Percentiles rank a stretch among this genome's conserved stretches.
phyloP scores from a whole-genome alignment of 2,888 invertebrate genomes.

The Dendrolimus pini region DNA sequence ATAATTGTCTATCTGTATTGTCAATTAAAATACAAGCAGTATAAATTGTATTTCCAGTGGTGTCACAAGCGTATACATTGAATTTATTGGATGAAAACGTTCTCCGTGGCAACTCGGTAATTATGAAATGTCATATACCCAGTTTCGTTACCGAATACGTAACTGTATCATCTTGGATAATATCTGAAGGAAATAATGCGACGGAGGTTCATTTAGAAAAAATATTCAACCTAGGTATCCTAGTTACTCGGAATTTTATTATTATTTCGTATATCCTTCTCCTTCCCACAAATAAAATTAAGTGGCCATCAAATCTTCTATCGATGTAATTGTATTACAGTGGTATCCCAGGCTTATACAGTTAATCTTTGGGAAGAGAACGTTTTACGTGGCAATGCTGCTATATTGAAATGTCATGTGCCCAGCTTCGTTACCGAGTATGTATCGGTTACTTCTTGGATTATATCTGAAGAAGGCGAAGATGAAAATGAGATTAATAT shows the following conservation, averaged over 20 bases:
- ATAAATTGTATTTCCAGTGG: conserved; percentile 80
- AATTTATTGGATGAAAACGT: conserved; percentile 96
- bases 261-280: conserved; percentile 6
- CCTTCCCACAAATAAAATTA: conserved; percentile 12
- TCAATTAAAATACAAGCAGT: neutral
- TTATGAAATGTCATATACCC: conserved; percentile 94
- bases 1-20: neutral
- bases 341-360: conserved; percentile 91
- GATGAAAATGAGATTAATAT: conserved; percentile 67
- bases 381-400: conserved; percentile 92
- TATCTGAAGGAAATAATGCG: conserved; percentile 81
- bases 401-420: conserved; percentile 94
- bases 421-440: conserved; percentile 95
- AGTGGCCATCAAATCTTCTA: neutral
- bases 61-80: conserved; percentile 90
- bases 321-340: conserved; percentile 72
- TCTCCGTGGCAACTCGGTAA: conserved; percentile 91
- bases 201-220: conserved; percentile 55
- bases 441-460: conserved; percentile 90
- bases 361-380: conserved; percentile 96
- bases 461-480: conserved; percentile 80
- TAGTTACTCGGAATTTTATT: neutral
- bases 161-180: conserved; percentile 89
- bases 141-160: conserved; percentile 95
- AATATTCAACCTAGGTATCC: conserved; percentile 51